Evolutionary conservation across 2,113 vertebrate genomes (phyloP), one percentile per base, ranked within the genome.

Genomic region (Sander lucioperca): DNA sequence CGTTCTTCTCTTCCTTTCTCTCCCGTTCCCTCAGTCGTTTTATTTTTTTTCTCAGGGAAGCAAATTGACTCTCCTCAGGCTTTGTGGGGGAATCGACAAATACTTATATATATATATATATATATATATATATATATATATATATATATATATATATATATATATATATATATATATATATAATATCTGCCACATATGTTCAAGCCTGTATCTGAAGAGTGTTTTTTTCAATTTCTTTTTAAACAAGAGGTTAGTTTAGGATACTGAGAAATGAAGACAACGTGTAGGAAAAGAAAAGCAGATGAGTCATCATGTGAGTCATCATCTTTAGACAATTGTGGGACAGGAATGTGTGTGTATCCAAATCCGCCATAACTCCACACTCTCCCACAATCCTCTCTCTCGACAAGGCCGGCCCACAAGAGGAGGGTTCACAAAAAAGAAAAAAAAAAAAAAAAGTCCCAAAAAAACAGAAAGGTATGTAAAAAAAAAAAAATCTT

Each of bases 381-480:
- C 48, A 58, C 27, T n/a, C 45, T 89, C 87, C 86, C 79, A 93
- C 88, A 93, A 93, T 91, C 69, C 85, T 77, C 78, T 79, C 73
- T 80, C 25, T 57, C 30, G 30, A 72, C 14, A 70, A 84, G 73
- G 64, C 51, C 74, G 53, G 65, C 85, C 85, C 58, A 82, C 79
- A 88, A 69, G 80, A 74, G 84, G 75, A 74, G 78, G 57, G 63
- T n/a, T 83, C 62, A 77, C 8, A 14, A 77, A 30, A 5, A 33
- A 39, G 9, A 10, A 63, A 27, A 27, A 65, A 64, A 11, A 43
- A 27, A 30, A 51, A 66, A 89, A 86, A 66, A 66, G 79, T 77
- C 64, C 54, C 63, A 70, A 80, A 82, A 79, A 79, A 81, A 80
- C 36, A 82, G 58, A 84, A 78, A 74, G 84, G 82, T 84, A 79